These are phyloP conservation scores for Amblyjoppa proteus DNA, from an alignment of 2,888 invertebrate genomes.

Conservation along the genomic window DNA sequence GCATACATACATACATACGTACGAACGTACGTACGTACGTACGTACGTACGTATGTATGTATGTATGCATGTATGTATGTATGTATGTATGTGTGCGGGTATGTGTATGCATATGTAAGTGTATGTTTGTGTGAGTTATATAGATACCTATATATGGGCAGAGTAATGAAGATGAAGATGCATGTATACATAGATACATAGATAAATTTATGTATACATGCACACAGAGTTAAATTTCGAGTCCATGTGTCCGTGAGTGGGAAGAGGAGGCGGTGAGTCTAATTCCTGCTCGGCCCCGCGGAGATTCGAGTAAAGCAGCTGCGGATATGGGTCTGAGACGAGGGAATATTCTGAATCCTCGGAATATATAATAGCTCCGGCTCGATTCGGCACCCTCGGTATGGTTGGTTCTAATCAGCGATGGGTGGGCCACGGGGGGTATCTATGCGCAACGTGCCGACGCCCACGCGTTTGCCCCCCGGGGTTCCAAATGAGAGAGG, in stretches of 20 bases:
- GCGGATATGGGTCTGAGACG: constrained; percentile 39
- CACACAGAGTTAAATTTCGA: background rate
- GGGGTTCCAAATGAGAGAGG: constrained; percentile 22
- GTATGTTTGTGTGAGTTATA: no score
- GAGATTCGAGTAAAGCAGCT: constrained; percentile 33
- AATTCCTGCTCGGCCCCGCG: constrained; percentile 43
- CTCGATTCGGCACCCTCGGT: constrained; percentile 20
- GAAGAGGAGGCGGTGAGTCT: constrained; percentile 24
- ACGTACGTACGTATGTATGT: no score
- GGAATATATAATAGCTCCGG: constrained; percentile 9
- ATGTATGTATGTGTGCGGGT: no score
- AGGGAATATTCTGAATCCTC: constrained; percentile 41
- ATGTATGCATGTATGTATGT: no score
- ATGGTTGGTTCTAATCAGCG: constrained; percentile 57
- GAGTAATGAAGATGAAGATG: no score
- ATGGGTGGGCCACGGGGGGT: constrained; percentile 14
- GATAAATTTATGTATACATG: no score
- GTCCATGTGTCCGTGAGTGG: background rate
- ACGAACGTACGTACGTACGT: background rate
- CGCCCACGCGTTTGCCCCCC: constrained; percentile 30
- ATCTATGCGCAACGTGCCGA: constrained; percentile 25
- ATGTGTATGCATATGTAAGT: no score
- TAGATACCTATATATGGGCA: no score
- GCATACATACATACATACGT: background rate
- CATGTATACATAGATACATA: no score